Base-by-base conservation (phyloP, 2,113 vertebrate genomes). In the Mirounga angustirostris region DNA sequence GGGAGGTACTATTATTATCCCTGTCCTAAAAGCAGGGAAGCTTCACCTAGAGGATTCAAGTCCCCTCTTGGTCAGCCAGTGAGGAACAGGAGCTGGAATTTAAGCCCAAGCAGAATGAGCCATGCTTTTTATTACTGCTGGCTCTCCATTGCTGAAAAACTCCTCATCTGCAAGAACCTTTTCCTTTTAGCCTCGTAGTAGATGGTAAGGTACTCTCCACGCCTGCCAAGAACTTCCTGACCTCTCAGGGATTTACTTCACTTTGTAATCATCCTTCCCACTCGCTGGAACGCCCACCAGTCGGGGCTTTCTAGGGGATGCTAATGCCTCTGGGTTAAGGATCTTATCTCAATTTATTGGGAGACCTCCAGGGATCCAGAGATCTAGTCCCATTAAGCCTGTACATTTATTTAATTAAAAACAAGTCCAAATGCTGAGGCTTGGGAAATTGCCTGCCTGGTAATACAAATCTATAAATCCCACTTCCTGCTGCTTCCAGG, bases 381-480 rank as follows among this genome's bases (percentile, higher is more conserved):
- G 81, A 97, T 91, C 59, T 71, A 56, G n/a, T 79, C 65, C 59
- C 54, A 85, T 89, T 93, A 96, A 52, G 58, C 36, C 67, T 86
- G n/a, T 26, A 91, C 24, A 81, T 93, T 91, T 95, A 79, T 96
- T 94, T 94, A 78, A 96, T 97, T 96, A 94, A 95, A 98, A 97
- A 54, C 63, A 87, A 97, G 36, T 56, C 83, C 92, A 52, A 92
- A 94, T 71, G 40, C 86, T 61, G 81, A 91, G 71, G 67, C 63
- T 69, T 97, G 65, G 91, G 93, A 96, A 96, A 95, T 91, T 95
- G 87, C 95, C 71, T 93, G 69, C 79, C 65, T 86, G 73, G 65
- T 94, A 91, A 97, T 91, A 67, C 79, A 89, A 90, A 98, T 91
- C 96, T 96, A 89, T 97, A 97, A 98, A 94, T 96, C 52, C 88